Evolutionary conservation across 2,113 vertebrate species (phyloP), one percentile per base, ranked within the genome.

Genomic region (Takifugu bimaculatus): DNA sequence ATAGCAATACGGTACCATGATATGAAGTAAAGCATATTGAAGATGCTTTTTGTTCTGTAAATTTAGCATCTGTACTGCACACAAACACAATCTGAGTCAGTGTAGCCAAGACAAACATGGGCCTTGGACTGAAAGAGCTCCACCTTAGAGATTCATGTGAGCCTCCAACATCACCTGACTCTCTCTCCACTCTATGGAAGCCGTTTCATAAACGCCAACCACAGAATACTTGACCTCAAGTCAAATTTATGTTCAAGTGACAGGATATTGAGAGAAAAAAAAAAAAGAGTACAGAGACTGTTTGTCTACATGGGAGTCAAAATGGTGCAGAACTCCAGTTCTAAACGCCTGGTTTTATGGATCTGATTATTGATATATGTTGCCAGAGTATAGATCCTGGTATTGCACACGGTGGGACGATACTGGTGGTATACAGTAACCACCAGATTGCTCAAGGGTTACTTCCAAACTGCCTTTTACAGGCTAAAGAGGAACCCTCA

Each of bases 71-170:
- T 4, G 6, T 11, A 58, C n/a, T 13, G 47, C 59, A 70, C 68
- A 68, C 61, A 71, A 25, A 68, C 68, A 70, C 61, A 71, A 25
- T 66, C 72, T 75, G 49, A 48, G 47, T 68, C 57, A 66, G 70
- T 78, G 64, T 63, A 68, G 70, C 59, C 72, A 75, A 83, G 74
- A 82, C 80, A 83, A 88, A 80, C 75, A 83, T 67, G 79, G 72
- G 62, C 76, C 54, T 35, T 61, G 60, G 77, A 65, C 82, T 82
- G 72, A 68, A 72, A 65, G 74, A 77, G 81, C 82, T 84, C 81
- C 76, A 85, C 84, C 85, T 86, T 85, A 78, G 72, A 77, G 81
- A 75, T 79, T 79, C 84, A 87, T 86, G 81, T 87, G 84, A 85
- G 76, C 74, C 71, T 79, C 60, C 65, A 77, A 74, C 71, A 80